Base-by-base conservation (phyloP, 2,888 invertebrate species). In the Pammene fasciana region DNA sequence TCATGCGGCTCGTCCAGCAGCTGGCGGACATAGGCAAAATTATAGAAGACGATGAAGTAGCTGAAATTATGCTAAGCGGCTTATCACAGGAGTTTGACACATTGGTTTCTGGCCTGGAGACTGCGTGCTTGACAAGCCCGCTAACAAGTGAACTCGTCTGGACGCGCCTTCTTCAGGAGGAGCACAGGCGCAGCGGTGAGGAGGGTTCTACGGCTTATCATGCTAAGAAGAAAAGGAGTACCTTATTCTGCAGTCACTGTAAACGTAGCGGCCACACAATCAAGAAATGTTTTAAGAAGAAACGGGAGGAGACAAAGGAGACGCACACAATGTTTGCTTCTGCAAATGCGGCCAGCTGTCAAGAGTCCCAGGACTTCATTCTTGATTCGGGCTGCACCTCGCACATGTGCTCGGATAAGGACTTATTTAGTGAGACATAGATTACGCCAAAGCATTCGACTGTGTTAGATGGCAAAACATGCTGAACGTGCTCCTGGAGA, bases 271-370 rank as follows among this genome's bases (percentile, higher is more conserved):
- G 59, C 0, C 59, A 59, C 45, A 45, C 26, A 0, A 10, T 59
- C n/a, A 59, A 59, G 59, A 11, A 45, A 13, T 59, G 59, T 5
- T 59, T 59, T 8, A 46, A 59, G n/a, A 43, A 57, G 43, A 13
- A 18, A 18, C 8, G 10, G 18, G 16, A 43, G 3, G 11, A 57
- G 18, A 10, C 16, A 0, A 13, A 41, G 9, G 55, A n/a, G 6
- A 10, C 46, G 6, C 60, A 60, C 1, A 14, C 60, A 10, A 46
- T 60, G 60, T 5, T 36, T 7, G 60, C 60, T 4, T 16, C 36
- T 6, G 60, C 60, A 9, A 36, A 45, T 13, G 41, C 34, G 0
- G 14, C n/a, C 16, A 10, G n/a, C 36, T 5, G 18, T 18, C 6
- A 14, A 14, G 14, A 14, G 11, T 4, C 13, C 5, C 8, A 48